Evolutionary conservation across 2,888 invertebrate species (phyloP), one percentile per base, ranked within the genome.

Genomic region (Synanthedon tipuliformis): DNA sequence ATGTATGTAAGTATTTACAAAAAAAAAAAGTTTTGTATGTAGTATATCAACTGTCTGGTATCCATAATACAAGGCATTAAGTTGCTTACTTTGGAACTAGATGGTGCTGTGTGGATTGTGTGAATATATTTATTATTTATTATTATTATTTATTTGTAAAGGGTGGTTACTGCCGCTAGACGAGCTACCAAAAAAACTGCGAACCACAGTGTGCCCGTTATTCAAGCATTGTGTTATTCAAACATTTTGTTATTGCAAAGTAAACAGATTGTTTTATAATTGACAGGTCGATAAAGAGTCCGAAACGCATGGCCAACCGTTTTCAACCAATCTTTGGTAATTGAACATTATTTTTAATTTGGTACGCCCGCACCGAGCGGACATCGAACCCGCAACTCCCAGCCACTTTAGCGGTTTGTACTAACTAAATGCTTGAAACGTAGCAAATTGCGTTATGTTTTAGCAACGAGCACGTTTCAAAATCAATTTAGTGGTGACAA

Each of bases 281-380:
- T 45, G 7, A 45, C 45, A 45, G 13, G 45, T 15, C 13, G 45
- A 45, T 45, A 45, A 34, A 45, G 8, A 45, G 45, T 53, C 53
- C 59, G 65, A 62, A 58, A 64, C 57, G 72, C 68, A 63, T 64
- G 54, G 59, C 57, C 60, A 55, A 68, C 64, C 66, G 65, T 68
- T 63, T 57, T 65, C 56, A 65, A 61, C 63, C 68, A 64, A 65
- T 67, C 64, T 52, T 53, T 54, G 50, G 56, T 59, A 62, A 61
- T 61, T 56, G 55, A 55, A 57, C 49, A 57, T 56, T 57, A 57
- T 57, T 59, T 59, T 57, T 57, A 59, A 62, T 61, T 62, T 56
- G 45, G 49, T 55, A 57, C 58, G 58, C 56, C 53, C 52, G 50
- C 11, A 45, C 45, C 45, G 52, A 10, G 41, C 54, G 54, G 57